Percentiles rank a stretch among this genome's conserved stretches.
Evolutionary conservation across 2,888 invertebrate species (phyloP).

Genomic region (Sussaba pulchella): DNA sequence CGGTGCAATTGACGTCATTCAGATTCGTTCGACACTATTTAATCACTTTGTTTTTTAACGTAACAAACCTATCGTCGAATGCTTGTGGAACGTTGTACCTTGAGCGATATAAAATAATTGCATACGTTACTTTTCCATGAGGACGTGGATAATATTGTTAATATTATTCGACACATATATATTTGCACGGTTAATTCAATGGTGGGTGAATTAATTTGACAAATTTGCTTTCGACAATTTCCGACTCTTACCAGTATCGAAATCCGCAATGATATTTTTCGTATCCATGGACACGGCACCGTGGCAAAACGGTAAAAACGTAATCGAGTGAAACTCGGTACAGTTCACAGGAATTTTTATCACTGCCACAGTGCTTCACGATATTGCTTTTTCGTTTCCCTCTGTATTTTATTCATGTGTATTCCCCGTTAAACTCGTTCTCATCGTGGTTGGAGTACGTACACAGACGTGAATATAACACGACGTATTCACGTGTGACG

Average conservation of each 20-base stretch:
- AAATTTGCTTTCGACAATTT: constrained; percentile 27
- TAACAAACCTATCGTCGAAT: too few relatives aligned
- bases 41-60: too few relatives aligned
- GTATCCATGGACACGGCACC: neutral
- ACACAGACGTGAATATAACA: neutral
- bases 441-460: neutral
- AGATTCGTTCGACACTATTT: too few relatives aligned
- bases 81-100: too few relatives aligned
- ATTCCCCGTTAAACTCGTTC: constrained; percentile 21
- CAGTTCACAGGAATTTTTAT: constrained; percentile 21
- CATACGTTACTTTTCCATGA: neutral
- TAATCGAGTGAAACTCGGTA: constrained; percentile 22
- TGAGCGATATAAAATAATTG: neutral
- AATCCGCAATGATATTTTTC: constrained; percentile 10
- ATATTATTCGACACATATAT: too few relatives aligned
- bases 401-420: constrained; percentile 42
- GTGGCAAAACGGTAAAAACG: neutral
- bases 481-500: constrained; percentile 2
- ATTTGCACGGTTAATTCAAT: neutral
- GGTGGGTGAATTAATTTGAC: neutral
- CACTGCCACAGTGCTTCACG: constrained; percentile 27
- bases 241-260: neutral
- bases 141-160: too few relatives aligned
- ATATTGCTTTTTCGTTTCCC: constrained; percentile 39
- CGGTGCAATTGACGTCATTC: too few relatives aligned